A percentile compares a stretch with the other conserved stretches of the same genome.
These are phyloP conservation scores for Gymnocypris eckloni DNA, from an alignment of 2,797 vertebrate species.

Conservation along the genomic window DNA sequence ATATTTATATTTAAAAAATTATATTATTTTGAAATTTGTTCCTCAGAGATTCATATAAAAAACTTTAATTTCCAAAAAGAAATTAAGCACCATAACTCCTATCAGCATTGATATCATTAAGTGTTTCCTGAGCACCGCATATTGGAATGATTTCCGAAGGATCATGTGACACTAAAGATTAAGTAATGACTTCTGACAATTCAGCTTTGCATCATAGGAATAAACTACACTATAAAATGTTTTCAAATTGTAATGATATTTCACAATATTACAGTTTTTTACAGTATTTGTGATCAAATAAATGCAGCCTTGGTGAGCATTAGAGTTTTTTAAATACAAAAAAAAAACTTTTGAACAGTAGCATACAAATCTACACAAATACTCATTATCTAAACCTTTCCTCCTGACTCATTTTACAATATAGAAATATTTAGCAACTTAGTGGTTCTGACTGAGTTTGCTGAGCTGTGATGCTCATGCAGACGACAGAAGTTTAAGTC, in stretches of 20 bases:
- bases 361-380: too few species aligned
- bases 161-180: neutral
- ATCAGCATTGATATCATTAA: neutral
- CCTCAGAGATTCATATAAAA: neutral
- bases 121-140: neutral
- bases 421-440: neutral
- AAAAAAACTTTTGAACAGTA: neutral
- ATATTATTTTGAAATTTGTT: neutral
- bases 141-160: neutral
- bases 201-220: neutral
- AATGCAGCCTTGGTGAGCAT: neutral
- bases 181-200: neutral
- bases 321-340: neutral
- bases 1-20: neutral
- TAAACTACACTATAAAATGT: neutral
- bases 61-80: neutral
- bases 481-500: slow-evolving; percentile 5
- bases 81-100: neutral
- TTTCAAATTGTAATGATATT: neutral
- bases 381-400: neutral
- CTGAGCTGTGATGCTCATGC: neutral
- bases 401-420: neutral
- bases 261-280: neutral
- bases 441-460: neutral
- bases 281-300: neutral